Evolutionary conservation across 2,888 invertebrate genomes (phyloP), one percentile per base, ranked within the genome.

Genomic region (Dermolepida albohirtum): DNA sequence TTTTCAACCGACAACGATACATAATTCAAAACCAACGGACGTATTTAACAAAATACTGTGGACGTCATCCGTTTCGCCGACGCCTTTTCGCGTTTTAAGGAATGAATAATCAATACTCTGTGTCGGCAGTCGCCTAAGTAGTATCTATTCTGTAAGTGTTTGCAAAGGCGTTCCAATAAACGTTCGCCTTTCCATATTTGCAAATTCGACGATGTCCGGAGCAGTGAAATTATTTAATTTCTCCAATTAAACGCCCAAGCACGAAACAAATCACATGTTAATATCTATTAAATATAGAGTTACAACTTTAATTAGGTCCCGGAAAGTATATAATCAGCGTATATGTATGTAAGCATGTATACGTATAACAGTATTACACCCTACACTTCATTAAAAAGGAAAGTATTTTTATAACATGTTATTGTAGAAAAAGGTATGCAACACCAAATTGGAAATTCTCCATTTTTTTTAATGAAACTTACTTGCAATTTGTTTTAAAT

Each of bases 71-170:
- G 2, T 55, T n/a, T 55, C 41, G 41, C 55, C 55, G n/a, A 41
- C 55, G 55, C 55, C 55, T 55, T 40, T 40, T 55, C 40, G 12
- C 55, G 41, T 40, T 55, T 41, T 55, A 55, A 55, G 41, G 22
- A 41, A 55, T 55, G 55, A 55, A 55, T 55, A 55, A 55, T 40
- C 43, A 11, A 55, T 55, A 11, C 41, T 10, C 22, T 14, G 55
- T 55, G n/a, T 41, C 54, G 14, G 17, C 40, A 10, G 12, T 44
- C 16, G 16, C 44, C 16, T 14, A 12, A 44, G 44, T 34, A 14
- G 47, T 44, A 12, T 44, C 5, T 47, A 14, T 14, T 47, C 47
- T 8, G 2, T 7, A 8, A 8, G 16, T 47, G 10, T 8, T 4
- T 47, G 34, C 55, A 55, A 55, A 43, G 41, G 41, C 41, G 55